Base-by-base conservation (phyloP, 2,888 invertebrate species). In the Drosophila longiperda region DNA sequence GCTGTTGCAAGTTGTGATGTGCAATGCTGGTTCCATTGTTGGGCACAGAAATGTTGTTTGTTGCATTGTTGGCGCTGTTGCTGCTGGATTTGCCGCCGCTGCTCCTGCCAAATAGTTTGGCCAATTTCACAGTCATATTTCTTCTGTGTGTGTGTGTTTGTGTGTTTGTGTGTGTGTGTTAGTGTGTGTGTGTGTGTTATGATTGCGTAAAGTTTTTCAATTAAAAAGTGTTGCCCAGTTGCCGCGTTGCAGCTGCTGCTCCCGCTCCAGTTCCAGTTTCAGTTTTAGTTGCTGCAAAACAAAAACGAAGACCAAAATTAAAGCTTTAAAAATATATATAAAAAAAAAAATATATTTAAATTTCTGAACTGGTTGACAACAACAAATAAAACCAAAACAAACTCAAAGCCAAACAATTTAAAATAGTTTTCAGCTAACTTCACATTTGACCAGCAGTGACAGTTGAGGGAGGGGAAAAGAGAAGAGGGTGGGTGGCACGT, bases 111-210 rank as follows among this genome's bases (percentile, higher is more conserved):
- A 84, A 85, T 23, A 88, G 66, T 64, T 88, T 88, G 55, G 73
- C 72, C 70, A 85, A 78, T 77, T 88, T 88, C 63, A 88, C 83
- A 75, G 83, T 88, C 83, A 84, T 84, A 73, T 78, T 82, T 57
- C 49, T 33, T 29, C 40, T 52, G 26, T 55, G 7, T 36, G 54
- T 54, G 36, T 49, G 8, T 49, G 34, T 50, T 48, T 23, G 48
- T 49, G 17, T 26, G 15, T 29, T 26, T 49, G 26, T 49, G 17
- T 48, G 26, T 29, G n/a, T n/a, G n/a, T n/a, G n/a, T n/a, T n/a
- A n/a, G n/a, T n/a, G 7, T 15, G 38, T 23, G 42, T 42, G 42
- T 42, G 20, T 42, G 48, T 20, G 33, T 17, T 17, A 36, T 23
- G 23, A 54, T 36, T 17, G 57, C 55, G 45, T 76, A 76, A 86